Evolutionary conservation across 2,888 invertebrate genomes (phyloP).

Genomic region (Pyrrhosoma nymphula): DNA sequence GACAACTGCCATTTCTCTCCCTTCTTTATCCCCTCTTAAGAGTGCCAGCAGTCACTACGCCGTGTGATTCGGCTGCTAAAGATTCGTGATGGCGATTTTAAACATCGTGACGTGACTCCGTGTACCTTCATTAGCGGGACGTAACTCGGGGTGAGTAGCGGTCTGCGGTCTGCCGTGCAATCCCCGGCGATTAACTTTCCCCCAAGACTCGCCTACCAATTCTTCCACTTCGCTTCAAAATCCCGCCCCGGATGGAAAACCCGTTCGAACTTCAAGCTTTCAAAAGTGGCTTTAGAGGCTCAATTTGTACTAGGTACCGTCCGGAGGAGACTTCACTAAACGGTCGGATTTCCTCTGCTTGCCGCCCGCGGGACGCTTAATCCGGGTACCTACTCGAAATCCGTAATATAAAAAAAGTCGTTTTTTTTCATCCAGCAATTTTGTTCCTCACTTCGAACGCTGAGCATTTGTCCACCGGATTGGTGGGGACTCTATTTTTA

Average conservation of each 20-base stretch:
- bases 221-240: not conserved
- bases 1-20: not conserved
- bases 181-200: not conserved
- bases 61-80: not conserved
- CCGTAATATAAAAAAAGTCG: not conserved
- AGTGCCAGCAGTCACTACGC: not conserved
- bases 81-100: not conserved
- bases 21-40: not conserved
- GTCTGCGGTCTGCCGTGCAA: not conserved
- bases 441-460: not conserved
- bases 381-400: not conserved
- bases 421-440: not conserved
- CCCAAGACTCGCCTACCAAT: not conserved
- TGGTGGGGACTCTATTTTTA: not conserved
- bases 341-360: not conserved
- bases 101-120: conserved; percentile 39
- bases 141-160: not conserved
- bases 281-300: conserved; percentile 22
- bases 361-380: not conserved
- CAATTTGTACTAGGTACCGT: not conserved
- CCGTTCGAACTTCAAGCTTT: not conserved
- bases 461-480: not conserved
- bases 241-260: not conserved
- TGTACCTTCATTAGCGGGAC: conserved; percentile 14
- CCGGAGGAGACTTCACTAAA: not conserved